Evolutionary conservation across 2,797 vertebrate species (phyloP).

Genomic region (Alauda arvensis): DNA sequence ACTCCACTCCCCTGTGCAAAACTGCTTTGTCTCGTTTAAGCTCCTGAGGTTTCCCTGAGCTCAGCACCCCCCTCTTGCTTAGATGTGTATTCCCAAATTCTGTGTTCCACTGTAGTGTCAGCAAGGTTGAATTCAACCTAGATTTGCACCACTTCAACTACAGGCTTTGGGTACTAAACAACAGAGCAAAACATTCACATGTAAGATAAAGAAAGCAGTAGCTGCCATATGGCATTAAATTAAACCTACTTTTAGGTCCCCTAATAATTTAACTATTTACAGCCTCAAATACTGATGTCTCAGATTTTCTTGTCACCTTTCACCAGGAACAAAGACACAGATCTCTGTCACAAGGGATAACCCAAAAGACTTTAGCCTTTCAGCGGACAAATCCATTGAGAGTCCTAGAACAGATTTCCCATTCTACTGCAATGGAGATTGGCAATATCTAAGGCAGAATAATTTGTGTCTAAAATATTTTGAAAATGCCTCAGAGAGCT

Average conservation of each 20-base stretch:
- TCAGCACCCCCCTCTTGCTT: background rate
- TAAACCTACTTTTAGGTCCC: no score
- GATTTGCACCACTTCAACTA: background rate
- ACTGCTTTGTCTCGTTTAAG: background rate
- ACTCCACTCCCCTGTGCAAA: background rate
- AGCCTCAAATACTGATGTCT: background rate
- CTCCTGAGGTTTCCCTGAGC: background rate
- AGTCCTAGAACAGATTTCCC: background rate
- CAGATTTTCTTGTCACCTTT: background rate
- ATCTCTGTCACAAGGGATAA: background rate
- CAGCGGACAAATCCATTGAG: background rate
- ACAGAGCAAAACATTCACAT: background rate
- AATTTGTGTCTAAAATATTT: background rate
- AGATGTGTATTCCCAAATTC: background rate
- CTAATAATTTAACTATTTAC: background rate
- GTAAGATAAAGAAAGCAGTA: background rate
- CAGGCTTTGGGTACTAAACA: background rate
- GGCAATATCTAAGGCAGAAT: background rate
- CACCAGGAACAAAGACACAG: background rate
- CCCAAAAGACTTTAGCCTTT: background rate
- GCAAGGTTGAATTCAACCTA: background rate
- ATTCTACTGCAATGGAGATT: background rate
- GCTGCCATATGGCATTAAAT: background rate
- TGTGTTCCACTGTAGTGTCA: accelerated
- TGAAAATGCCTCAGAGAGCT: background rate